These are phyloP conservation scores for Gadus chalcogrammus DNA, from an alignment of 2,113 vertebrate species.

Conservation along the genomic window DNA sequence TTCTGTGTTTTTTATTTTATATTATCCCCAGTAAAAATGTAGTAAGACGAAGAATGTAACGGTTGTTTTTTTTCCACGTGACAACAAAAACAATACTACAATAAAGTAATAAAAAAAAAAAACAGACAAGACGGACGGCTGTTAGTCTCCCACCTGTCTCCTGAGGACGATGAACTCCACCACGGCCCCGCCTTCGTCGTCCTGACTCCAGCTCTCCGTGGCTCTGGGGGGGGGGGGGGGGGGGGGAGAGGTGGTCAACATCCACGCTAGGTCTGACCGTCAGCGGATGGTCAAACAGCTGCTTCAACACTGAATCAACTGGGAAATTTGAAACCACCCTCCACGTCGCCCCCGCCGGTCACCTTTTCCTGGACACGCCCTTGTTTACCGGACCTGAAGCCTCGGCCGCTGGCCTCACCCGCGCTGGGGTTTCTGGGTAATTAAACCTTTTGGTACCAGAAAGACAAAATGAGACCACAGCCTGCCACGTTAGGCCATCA, in stretches of 20 bases:
- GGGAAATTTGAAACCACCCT: not conserved
- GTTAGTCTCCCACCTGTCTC: slow-evolving; percentile 52
- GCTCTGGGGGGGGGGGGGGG: slow-evolving; percentile 30
- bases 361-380: slow-evolving; percentile 50
- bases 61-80: no score
- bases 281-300: no score
- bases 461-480: slow-evolving; percentile 18
- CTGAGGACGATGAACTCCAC: slow-evolving; percentile 64
- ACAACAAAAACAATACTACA: no score
- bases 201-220: slow-evolving; percentile 38
- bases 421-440: slow-evolving; percentile 17
- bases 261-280: no score
- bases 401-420: not conserved
- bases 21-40: no score
- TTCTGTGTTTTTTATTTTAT: no score
- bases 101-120: not conserved
- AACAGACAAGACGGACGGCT: not conserved
- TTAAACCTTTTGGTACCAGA: slow-evolving; percentile 45
- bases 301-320: no score
- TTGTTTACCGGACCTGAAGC: slow-evolving; percentile 8
- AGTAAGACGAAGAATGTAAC: no score
- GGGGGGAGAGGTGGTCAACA: not conserved
- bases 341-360: not conserved
- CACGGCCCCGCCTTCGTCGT: slow-evolving; percentile 53
- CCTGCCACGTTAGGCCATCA: not conserved